Conservation (phyloP, 1,140 invertebrate genomes). For the Trypoxylus dichotomus region DNA sequence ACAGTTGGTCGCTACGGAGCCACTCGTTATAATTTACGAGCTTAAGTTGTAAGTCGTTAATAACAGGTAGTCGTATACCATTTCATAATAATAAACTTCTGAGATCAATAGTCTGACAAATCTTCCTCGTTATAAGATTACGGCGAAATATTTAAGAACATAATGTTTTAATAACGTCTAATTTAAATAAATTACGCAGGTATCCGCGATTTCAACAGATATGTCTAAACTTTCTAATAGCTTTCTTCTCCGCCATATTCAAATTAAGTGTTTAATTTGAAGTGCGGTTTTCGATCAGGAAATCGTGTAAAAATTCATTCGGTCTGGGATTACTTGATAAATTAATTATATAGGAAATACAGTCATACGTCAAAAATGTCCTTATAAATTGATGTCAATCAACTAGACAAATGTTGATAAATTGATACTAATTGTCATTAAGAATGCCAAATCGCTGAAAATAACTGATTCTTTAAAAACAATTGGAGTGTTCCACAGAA, state of each 20-base stretch:
- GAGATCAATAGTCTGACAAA: neutral
- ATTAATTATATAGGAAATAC: too few species aligned
- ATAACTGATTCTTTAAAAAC: too few species aligned
- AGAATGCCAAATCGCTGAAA: too few species aligned
- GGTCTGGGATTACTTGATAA: too few species aligned
- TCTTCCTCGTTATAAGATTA: neutral
- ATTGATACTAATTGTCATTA: too few species aligned
- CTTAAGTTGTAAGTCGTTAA: neutral
- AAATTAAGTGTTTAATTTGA: neutral
- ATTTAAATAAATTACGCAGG: neutral
- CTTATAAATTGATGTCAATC: too few species aligned
- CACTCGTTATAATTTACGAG: constrained; percentile 1
- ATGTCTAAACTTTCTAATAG: neutral
- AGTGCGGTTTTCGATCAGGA: neutral
- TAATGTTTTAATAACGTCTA: neutral
- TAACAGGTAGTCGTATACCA: neutral
- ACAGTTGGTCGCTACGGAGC: neutral
- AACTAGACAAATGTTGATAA: too few species aligned
- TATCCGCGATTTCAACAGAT: neutral
- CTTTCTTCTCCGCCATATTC: neutral
- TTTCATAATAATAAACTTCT: neutral
- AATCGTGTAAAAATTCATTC: neutral
- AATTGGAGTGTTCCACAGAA: too few species aligned
- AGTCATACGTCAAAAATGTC: too few species aligned
- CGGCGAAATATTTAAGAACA: neutral